phyloP scores from a whole-genome alignment of 2,113 vertebrate species.

The Piprites chloris region DNA sequence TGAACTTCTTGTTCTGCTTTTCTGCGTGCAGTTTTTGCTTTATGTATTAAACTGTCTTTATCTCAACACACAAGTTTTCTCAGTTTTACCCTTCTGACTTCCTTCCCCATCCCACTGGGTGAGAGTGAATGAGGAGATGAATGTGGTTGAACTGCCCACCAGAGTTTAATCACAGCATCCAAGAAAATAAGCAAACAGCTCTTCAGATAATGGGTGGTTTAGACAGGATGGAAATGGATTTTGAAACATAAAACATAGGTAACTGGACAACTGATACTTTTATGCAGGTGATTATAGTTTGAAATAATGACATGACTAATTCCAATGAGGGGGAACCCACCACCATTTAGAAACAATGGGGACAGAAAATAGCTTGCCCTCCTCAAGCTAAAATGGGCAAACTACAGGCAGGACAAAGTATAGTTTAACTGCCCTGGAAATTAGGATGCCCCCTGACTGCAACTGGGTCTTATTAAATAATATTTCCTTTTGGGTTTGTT shows the following conservation, averaged over 20 bases:
- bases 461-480: not conserved
- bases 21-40: not conserved
- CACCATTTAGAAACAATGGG: not conserved
- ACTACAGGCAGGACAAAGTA: not conserved
- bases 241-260: not conserved
- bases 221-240: not conserved
- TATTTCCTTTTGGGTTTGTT: not conserved
- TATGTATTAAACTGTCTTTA: not conserved
- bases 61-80: not conserved
- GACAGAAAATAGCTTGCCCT: not conserved
- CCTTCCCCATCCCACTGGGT: not conserved
- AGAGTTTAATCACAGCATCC: not conserved
- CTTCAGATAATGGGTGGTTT: not conserved
- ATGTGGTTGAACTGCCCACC: not conserved
- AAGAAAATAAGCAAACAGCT: not conserved
- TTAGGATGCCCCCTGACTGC: not conserved
- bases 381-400: not conserved
- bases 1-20: not conserved
- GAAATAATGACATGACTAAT: not conserved
- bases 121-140: not conserved
- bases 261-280: not conserved
- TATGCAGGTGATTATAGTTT: not conserved
- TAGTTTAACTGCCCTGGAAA: not conserved
- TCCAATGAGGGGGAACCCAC: not conserved
- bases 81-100: not conserved